These are phyloP conservation scores for Apotomis turbidana DNA, from an alignment of 2,888 invertebrate species.

Conservation along the genomic window DNA sequence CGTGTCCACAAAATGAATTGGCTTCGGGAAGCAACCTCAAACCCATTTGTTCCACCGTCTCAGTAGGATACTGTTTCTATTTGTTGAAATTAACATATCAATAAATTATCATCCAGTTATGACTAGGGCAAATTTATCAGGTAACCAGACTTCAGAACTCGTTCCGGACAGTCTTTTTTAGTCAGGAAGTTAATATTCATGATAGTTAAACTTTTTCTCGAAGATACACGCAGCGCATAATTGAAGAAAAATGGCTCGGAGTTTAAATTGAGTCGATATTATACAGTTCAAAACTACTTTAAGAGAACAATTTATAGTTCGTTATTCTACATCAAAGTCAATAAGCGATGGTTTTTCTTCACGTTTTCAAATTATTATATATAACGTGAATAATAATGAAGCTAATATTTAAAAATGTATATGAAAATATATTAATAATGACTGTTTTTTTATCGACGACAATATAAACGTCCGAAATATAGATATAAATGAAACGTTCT, in stretches of 20 bases:
- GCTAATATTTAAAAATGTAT: too few species aligned
- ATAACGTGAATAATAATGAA: too few species aligned
- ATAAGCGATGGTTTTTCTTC: neutral
- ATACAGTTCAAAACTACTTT: slow-evolving; percentile 14
- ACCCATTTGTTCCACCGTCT: slow-evolving; percentile 78
- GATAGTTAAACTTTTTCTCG: slow-evolving; percentile 17
- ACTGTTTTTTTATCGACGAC: too few species aligned
- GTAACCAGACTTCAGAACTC: slow-evolving; percentile 31
- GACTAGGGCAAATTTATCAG: slow-evolving; percentile 37
- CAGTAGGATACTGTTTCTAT: slow-evolving; percentile 79
- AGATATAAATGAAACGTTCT: too few species aligned
- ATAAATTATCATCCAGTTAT: slow-evolving; percentile 64
- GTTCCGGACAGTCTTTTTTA: slow-evolving; percentile 32
- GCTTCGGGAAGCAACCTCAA: slow-evolving; percentile 59
- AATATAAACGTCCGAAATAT: too few species aligned
- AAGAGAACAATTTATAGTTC: slow-evolving; percentile 1
- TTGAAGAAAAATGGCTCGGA: slow-evolving; percentile 23
- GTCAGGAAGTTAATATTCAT: slow-evolving; percentile 36
- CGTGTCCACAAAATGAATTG: slow-evolving; percentile 66
- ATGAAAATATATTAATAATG: too few species aligned
- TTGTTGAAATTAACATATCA: slow-evolving; percentile 79
- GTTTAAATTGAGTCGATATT: slow-evolving; percentile 19
- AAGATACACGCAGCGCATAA: slow-evolving; percentile 25
- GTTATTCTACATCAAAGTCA: slow-evolving; percentile 1
- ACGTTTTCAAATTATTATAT: neutral